phyloP scores from a whole-genome alignment of 1,140 invertebrate species.

The Drosophila sp. region DNA sequence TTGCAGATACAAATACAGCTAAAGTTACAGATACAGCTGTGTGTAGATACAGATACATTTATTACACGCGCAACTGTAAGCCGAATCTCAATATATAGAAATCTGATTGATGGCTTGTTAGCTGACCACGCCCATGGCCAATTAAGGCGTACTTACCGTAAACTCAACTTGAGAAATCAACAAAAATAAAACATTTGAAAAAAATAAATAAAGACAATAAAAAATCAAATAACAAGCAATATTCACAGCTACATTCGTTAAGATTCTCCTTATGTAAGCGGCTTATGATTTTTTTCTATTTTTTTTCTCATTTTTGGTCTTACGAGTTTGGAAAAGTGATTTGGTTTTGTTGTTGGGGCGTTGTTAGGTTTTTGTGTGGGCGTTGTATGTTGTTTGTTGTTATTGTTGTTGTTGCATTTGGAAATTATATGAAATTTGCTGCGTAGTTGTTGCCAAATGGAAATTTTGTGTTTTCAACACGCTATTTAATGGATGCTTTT shows the following conservation, averaged over 20 bases:
- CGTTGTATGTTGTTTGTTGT: slow-evolving; percentile 10
- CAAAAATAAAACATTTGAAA: not conserved
- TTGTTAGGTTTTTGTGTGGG: slow-evolving; percentile 10
- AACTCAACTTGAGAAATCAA: slow-evolving; percentile 1
- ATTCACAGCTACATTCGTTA: slow-evolving; percentile 5
- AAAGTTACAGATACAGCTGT: slow-evolving; percentile 1
- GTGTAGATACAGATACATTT: slow-evolving; percentile 1
- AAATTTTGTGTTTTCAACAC: slow-evolving; percentile 9
- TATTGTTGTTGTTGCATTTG: slow-evolving; percentile 2
- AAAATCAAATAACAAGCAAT: slow-evolving; percentile 32
- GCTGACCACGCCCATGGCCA: slow-evolving; percentile 22
- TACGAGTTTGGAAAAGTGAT: slow-evolving; percentile 27
- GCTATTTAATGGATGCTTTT: not conserved
- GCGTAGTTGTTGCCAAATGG: slow-evolving; percentile 18
- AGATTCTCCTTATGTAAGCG: slow-evolving; percentile 30
- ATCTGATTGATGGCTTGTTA: slow-evolving; percentile 32
- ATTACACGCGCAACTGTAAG: not conserved
- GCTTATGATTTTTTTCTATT: slow-evolving; percentile 18
- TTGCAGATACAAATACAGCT: not conserved
- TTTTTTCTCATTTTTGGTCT: not conserved
- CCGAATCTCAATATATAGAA: not conserved
- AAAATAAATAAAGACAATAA: slow-evolving; percentile 2
- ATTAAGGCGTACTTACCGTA: slow-evolving; percentile 25
- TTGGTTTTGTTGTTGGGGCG: slow-evolving; percentile 23
- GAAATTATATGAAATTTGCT: slow-evolving; percentile 18